Conservation (phyloP, 2,888 invertebrate genomes). For the Leptogaster cylindrica region DNA sequence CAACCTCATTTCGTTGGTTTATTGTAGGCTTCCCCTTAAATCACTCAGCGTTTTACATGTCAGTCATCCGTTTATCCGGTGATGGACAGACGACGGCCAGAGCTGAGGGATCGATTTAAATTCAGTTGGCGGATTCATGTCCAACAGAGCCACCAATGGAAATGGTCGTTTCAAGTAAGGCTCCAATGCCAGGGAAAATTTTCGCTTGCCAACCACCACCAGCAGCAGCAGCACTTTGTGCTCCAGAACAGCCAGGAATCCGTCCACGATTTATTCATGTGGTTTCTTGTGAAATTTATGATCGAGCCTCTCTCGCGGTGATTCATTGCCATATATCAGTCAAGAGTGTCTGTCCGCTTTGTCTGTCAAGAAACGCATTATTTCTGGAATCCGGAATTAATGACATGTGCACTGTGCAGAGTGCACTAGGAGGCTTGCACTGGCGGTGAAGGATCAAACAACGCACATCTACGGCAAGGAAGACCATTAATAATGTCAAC, state of each 20-base stretch:
- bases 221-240: neutral
- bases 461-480: slow-evolving; percentile 32
- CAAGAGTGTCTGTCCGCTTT: slow-evolving; percentile 44
- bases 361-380: slow-evolving; percentile 46
- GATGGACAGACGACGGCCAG: slow-evolving; percentile 45
- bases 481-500: slow-evolving; percentile 32
- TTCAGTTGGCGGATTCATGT: slow-evolving; percentile 1
- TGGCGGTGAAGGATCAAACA: slow-evolving; percentile 34
- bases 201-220: neutral
- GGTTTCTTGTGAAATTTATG: slow-evolving; percentile 41
- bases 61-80: slow-evolving; percentile 45
- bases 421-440: slow-evolving; percentile 15
- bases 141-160: neutral
- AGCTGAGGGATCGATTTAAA: slow-evolving; percentile 34
- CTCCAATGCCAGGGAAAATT: slow-evolving; percentile 7
- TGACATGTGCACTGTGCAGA: slow-evolving; percentile 29
- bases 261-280: slow-evolving; percentile 33
- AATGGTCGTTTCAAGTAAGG: too few relatives aligned
- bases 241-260: slow-evolving; percentile 16
- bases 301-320: slow-evolving; percentile 43
- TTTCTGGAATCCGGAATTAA: slow-evolving; percentile 44
- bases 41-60: slow-evolving; percentile 49
- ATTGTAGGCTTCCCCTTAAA: slow-evolving; percentile 48
- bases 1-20: slow-evolving; percentile 40
- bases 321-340: slow-evolving; percentile 47